Evolutionary conservation across 2,888 invertebrate genomes (phyloP), one percentile per base, ranked within the genome.

Genomic region (Lepas anatifera): DNA sequence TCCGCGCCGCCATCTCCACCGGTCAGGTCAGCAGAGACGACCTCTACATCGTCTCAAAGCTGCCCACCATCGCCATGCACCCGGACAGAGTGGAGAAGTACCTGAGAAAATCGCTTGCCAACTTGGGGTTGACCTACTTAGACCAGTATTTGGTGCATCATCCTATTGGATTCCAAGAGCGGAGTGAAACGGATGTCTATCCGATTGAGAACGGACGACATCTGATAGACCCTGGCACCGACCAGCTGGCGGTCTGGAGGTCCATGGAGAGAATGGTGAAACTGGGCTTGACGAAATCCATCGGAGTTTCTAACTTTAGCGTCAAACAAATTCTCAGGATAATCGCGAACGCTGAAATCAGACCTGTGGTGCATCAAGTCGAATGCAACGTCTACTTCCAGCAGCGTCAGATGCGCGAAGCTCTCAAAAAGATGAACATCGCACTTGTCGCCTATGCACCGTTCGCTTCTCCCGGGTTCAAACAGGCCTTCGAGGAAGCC

Each of bases 261-360:
- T 84, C 84, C 73, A 83, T 90, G 83, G 85, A 89, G 76, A 83
- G 85, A 72, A 83, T 89, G 76, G 87, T 89, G 37, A 83, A 85
- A 41, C 81, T 81, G 1, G 92, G 91, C 0, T 82, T 86, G 29
- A 82, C 88, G 0, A 89, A 86, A 76, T 85, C 90, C 22, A 90
- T 95, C 76, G 95, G 95, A 0, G 78, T 95, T 7, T 95, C 93
- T 0, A 95, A 95, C 79, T 87, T 92, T 78, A 92, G 88, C 78
- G 81, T 81, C 41, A 81, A 83, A 32, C 95, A 95, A 81, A 83
- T 94, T 71, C 81, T 83, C 69, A 83, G 87, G 69, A 80, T 94
- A 70, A 77, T 87, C 52, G 81, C 84, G 37, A 83, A 82, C 66
- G 84, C 85, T 4, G 81, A 80, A 69, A 83, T 90, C 70, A 85